These are phyloP conservation scores for Danio kyathit DNA, from an alignment of 2,797 vertebrate genomes.

Conservation along the genomic window DNA sequence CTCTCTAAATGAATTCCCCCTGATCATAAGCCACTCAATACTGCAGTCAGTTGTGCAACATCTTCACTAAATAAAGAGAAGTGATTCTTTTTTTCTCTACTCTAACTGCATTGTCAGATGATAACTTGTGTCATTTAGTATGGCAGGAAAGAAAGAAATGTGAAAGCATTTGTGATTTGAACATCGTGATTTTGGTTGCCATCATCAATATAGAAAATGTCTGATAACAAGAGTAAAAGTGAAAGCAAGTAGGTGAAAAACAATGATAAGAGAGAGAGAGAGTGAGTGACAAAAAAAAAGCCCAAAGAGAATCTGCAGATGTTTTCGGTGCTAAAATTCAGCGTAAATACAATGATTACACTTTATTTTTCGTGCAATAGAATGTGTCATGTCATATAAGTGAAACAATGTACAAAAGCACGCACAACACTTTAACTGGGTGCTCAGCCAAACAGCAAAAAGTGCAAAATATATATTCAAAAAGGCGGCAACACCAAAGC, in stretches of 20 bases:
- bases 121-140: not conserved
- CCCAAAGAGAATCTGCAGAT: not conserved
- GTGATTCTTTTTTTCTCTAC: slow-evolving; percentile 44
- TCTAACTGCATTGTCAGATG: slow-evolving; percentile 24
- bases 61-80: slow-evolving; percentile 55
- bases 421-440: too few species aligned
- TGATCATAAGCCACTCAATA: slow-evolving; percentile 58
- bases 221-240: not conserved
- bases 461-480: too few species aligned
- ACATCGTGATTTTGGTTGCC: not conserved
- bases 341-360: not conserved
- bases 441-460: too few species aligned
- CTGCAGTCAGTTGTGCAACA: slow-evolving; percentile 56
- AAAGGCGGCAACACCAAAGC: too few species aligned
- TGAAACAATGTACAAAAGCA: too few species aligned
- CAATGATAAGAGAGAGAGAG: not conserved
- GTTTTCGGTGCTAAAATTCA: not conserved
- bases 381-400: too few species aligned
- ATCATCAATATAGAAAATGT: not conserved
- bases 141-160: not conserved
- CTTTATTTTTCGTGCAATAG: too few species aligned
- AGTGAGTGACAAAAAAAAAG: too few species aligned
- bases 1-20: slow-evolving; percentile 57
- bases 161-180: not conserved
- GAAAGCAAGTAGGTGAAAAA: not conserved